Evolutionary conservation across 2,888 invertebrate genomes (phyloP).

Genomic region (Nomada ruficornis): DNA sequence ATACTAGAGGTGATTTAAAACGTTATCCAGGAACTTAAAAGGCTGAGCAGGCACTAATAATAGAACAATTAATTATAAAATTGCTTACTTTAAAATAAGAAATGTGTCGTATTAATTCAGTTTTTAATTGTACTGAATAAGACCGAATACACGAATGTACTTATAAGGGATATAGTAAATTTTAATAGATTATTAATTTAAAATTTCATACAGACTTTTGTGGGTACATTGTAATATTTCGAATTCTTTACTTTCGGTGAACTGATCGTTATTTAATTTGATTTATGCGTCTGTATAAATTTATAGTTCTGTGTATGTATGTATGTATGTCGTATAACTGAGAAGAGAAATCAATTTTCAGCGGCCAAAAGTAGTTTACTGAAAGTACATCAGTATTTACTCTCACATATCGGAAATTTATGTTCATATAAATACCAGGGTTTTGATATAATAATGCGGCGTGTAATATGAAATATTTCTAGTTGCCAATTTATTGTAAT

Average conservation of each 20-base stretch:
- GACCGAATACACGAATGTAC: background rate
- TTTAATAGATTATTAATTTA: background rate
- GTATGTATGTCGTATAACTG: background rate
- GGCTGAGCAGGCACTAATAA: background rate
- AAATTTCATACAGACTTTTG: background rate
- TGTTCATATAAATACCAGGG: constrained; percentile 4
- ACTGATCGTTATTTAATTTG: background rate
- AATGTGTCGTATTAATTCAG: background rate
- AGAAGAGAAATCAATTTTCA: constrained; percentile 8
- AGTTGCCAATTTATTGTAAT: constrained; percentile 12
- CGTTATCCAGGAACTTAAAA: background rate
- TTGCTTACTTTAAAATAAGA: background rate
- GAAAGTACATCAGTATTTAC: constrained; percentile 7
- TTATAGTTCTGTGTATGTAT: background rate
- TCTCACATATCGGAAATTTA: constrained; percentile 35
- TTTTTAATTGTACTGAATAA: background rate
- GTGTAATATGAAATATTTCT: constrained; percentile 9
- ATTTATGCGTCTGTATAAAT: background rate
- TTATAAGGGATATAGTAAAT: background rate
- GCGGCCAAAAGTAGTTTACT: constrained; percentile 8
- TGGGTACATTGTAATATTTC: background rate
- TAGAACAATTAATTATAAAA: background rate
- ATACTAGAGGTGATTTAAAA: constrained; percentile 3
- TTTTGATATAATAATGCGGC: background rate
- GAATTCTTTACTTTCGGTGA: background rate